These are phyloP conservation scores for Dryadula phaetusa DNA, from an alignment of 2,888 invertebrate genomes.

Conservation along the genomic window DNA sequence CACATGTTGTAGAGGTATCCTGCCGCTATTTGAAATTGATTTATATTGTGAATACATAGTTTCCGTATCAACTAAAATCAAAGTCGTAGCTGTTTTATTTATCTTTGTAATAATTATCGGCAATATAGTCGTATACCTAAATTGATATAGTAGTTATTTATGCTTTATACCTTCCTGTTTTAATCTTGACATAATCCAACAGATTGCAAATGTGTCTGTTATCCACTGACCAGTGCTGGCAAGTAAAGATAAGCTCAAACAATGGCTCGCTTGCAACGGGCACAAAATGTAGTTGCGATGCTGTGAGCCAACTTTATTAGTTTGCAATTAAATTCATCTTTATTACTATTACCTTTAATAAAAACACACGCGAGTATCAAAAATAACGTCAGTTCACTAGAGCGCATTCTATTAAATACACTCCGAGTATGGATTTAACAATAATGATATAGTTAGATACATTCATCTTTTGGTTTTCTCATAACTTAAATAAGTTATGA, in stretches of 20 bases:
- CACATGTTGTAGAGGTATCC: neutral
- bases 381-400: too few relatives aligned
- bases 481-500: too few relatives aligned
- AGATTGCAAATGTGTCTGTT: slow-evolving; percentile 20
- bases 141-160: neutral
- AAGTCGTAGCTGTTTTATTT: neutral
- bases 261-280: slow-evolving; percentile 24
- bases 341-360: neutral
- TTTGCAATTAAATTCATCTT: neutral
- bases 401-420: too few relatives aligned
- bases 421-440: too few relatives aligned
- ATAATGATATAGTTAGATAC: too few relatives aligned
- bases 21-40: neutral
- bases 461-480: too few relatives aligned
- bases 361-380: neutral
- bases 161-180: neutral
- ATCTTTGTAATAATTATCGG: neutral
- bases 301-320: slow-evolving; percentile 7
- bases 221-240: slow-evolving; percentile 23
- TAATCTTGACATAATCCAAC: slow-evolving; percentile 7
- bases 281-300: slow-evolving; percentile 5
- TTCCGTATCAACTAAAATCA: neutral
- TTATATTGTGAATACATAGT: neutral
- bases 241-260: slow-evolving; percentile 36
- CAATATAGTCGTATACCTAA: too few relatives aligned